phyloP scores from a whole-genome alignment of 2,113 vertebrate species.

The Kryptolebias marmoratus region DNA sequence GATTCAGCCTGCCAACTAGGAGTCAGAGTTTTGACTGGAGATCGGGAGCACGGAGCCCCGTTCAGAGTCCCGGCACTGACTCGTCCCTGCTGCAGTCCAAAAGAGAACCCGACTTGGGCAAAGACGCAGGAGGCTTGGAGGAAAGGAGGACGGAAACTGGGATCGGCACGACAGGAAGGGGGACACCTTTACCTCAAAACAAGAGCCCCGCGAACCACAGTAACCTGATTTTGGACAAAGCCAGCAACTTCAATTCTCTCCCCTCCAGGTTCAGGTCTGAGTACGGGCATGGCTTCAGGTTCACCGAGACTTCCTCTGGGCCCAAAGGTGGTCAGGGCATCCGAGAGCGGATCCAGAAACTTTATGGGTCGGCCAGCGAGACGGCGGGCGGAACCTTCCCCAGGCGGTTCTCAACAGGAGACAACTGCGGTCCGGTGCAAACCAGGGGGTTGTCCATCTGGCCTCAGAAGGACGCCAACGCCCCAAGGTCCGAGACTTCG shows the following conservation, averaged over 20 bases:
- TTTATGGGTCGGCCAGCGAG: constrained; percentile 53
- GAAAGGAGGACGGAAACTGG: constrained; percentile 13
- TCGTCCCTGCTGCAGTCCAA: constrained; percentile 1
- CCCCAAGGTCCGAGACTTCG: constrained; percentile 1
- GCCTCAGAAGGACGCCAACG: constrained; percentile 22
- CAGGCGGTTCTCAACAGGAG: constrained; percentile 40
- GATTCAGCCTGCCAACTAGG: constrained; percentile 38
- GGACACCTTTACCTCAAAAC: constrained; percentile 19
- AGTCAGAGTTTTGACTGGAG: constrained; percentile 75
- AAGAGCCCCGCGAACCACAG: constrained; percentile 9
- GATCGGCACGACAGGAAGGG: not conserved
- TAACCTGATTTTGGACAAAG: constrained; percentile 24
- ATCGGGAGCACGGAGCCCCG: constrained; percentile 14
- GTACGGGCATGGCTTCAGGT: constrained; percentile 7
- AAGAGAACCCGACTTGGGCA: not conserved
- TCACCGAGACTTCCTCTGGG: constrained; percentile 32
- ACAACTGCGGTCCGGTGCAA: constrained; percentile 18
- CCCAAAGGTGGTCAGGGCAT: constrained; percentile 70
- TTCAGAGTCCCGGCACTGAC: not conserved
- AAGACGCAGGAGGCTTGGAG: constrained; percentile 35
- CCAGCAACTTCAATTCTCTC: constrained; percentile 58
- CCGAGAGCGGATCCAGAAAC: constrained; percentile 73
- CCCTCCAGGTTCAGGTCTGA: constrained; percentile 60
- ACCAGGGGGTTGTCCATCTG: constrained; percentile 19
- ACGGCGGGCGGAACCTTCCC: constrained; percentile 61